Evolutionary conservation across 2,113 vertebrate species (phyloP).

Genomic region (Syrrhaptes paradoxus): DNA sequence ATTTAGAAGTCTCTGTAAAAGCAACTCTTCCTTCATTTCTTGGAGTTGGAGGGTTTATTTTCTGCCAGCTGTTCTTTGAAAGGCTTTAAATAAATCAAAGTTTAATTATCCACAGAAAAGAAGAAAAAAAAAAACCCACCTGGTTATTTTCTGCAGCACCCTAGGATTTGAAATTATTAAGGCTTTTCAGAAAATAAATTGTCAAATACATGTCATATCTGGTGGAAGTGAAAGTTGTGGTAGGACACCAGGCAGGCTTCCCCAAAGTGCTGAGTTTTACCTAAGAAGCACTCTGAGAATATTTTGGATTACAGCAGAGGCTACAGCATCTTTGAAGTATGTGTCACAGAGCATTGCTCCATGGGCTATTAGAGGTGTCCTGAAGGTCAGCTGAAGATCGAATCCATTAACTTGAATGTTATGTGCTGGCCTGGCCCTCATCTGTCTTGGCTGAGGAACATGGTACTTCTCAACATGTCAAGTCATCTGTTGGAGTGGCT

Average conservation of each 20-base stretch:
- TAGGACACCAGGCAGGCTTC: not conserved
- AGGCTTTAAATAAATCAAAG: constrained; percentile 38
- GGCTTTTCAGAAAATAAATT: constrained; percentile 37
- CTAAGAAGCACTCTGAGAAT: not conserved
- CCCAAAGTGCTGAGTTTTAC: not conserved
- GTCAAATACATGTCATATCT: not conserved
- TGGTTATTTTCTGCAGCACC: constrained; percentile 10
- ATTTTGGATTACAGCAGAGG: not conserved
- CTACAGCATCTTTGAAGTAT: not conserved
- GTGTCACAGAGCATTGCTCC: not conserved
- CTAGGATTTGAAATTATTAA: constrained; percentile 4
- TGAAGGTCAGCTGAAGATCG: not conserved
- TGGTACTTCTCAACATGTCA: not conserved
- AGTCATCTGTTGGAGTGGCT: not conserved
- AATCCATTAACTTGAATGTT: not conserved
- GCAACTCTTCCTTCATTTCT: constrained; percentile 12
- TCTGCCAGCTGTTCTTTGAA: constrained; percentile 52
- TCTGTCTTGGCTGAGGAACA: not conserved
- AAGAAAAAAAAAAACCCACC: not conserved
- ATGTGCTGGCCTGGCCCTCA: not conserved
- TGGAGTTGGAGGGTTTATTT: constrained; percentile 23
- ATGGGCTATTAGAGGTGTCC: not conserved
- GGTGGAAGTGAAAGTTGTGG: not conserved
- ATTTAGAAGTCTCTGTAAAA: constrained; percentile 43
- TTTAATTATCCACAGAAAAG: constrained; percentile 48